Conservation (phyloP, 2,113 vertebrate genomes). For the Peucedramus taeniatus region DNA sequence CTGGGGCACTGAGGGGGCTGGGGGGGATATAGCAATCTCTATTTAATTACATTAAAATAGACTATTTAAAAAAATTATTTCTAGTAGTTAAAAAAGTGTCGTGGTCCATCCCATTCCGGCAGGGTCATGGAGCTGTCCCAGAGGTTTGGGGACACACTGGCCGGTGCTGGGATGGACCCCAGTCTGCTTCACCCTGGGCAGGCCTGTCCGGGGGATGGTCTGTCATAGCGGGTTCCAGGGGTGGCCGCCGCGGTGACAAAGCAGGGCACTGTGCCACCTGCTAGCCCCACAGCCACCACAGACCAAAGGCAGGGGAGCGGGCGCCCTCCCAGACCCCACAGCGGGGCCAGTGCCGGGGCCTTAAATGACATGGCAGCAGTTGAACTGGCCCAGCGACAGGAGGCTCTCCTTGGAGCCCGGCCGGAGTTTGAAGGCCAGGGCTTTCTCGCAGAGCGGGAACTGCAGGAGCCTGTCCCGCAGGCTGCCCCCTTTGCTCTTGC, state of each 20-base stretch:
- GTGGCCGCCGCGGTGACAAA: not conserved
- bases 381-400: slow-evolving; percentile 85
- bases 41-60: slow-evolving; percentile 64
- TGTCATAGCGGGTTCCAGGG: fast-evolving
- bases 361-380: slow-evolving; percentile 87
- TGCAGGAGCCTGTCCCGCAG: slow-evolving; percentile 67
- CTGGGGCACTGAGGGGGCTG: not conserved
- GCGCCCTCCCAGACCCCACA: not conserved
- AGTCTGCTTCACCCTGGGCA: not conserved
- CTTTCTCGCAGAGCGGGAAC: slow-evolving; percentile 63
- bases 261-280: fast-evolving
- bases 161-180: fast-evolving
- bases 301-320: not conserved
- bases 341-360: fast-evolving
- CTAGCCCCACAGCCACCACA: not conserved
- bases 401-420: slow-evolving; percentile 80
- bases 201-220: not conserved
- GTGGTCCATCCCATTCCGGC: fast-evolving
- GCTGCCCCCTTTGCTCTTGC: slow-evolving; percentile 77
- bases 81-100: slow-evolving; percentile 38
- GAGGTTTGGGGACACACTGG: not conserved
- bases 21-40: slow-evolving; percentile 37
- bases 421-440: slow-evolving; percentile 56
- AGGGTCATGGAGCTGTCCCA: not conserved
- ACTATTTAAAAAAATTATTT: slow-evolving; percentile 64